Conservation (phyloP, 1,140 invertebrate genomes). For the Drosophila pruinosa region DNA sequence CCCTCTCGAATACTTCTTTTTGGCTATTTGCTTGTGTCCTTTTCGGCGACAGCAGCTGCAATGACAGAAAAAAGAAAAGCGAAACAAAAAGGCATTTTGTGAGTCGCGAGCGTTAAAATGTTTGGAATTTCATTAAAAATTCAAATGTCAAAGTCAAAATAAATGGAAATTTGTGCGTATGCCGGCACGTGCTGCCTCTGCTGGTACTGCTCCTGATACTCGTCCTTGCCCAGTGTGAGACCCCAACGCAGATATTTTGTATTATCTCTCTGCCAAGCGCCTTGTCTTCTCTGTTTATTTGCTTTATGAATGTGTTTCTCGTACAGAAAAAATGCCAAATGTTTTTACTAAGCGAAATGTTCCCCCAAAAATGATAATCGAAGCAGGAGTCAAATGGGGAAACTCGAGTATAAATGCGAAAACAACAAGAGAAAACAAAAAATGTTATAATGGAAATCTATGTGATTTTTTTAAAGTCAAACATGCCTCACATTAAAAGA, state of each 20-base stretch:
- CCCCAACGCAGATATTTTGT: slow-evolving; percentile 16
- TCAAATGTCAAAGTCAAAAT: slow-evolving; percentile 79
- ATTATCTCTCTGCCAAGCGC: slow-evolving; percentile 45
- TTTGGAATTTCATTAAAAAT: slow-evolving; percentile 82
- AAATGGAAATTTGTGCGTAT: slow-evolving; percentile 66
- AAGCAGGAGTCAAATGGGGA: background rate
- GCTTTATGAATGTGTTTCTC: slow-evolving; percentile 68
- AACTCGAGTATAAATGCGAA: background rate
- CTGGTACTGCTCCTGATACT: background rate
- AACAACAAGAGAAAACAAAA: background rate
- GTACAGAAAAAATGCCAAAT: slow-evolving; percentile 16
- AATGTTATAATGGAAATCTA: slow-evolving; percentile 34
- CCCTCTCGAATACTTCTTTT: background rate
- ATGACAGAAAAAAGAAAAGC: slow-evolving; percentile 16
- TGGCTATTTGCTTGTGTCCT: background rate
- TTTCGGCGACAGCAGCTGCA: slow-evolving; percentile 40
- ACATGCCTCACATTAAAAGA: slow-evolving; percentile 1
- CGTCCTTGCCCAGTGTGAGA: background rate
- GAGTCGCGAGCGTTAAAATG: slow-evolving; percentile 63
- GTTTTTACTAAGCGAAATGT: slow-evolving; percentile 10
- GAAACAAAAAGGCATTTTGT: slow-evolving; percentile 45
- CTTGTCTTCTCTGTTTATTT: slow-evolving; percentile 43
- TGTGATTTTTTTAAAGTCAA: slow-evolving; percentile 16
- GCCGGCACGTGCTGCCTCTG: slow-evolving; percentile 57
- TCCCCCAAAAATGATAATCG: slow-evolving; percentile 20